Evolutionary conservation across 2,113 vertebrate genomes (phyloP), one percentile per base, ranked within the genome.

Genomic region (Hippocampus barbouri): DNA sequence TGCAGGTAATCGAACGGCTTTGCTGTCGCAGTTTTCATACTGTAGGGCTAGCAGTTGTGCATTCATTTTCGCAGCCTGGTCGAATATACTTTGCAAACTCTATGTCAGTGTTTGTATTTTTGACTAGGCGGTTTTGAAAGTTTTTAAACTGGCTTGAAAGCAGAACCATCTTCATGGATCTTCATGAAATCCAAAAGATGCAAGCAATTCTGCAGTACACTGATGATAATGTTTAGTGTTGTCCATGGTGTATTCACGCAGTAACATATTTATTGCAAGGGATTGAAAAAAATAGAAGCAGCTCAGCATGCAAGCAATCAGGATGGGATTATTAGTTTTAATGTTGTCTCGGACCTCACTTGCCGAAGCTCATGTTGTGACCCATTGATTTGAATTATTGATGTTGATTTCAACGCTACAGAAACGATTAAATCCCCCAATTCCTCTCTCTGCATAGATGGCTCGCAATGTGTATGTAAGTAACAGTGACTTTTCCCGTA

Each of bases 1-100:
- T 99, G 85, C 97, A 99, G 97, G 97, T 98, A 91, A 73, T 74
- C 45, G 20, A 27, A 67, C 27, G 12, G 2, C 30, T 41, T n/a
- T 2, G 64, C 3, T 16, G 8, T 2, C 11, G 8, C 23, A 2
- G 75, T 60, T 41, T 8, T 57, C 54, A 68, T 38, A 1, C 40
- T 56, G 27, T 12, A 23, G 34, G 30, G 30, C 49, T 43, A 51
- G 2, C 65, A 68, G 27, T 51, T 12, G 14, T 49, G 7, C 27
- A 18, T 15, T 56, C 10, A 0, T 11, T 11, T 10, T 23, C 9
- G 23, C 21, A 56, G 9, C 20, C 16, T 1, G 5, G 9, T 56
- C 9, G 0, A 4, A 23, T n/a, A 3, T 23, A 23, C 53, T 23
- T n/a, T 21, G 49, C 49, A 8, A 51, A 21, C 18, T 6, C 15